Percentiles rank a stretch among this genome's conserved stretches.
Evolutionary conservation across 1,140 invertebrate genomes (phyloP).

Genomic region (Meloidogyne hapla): DNA sequence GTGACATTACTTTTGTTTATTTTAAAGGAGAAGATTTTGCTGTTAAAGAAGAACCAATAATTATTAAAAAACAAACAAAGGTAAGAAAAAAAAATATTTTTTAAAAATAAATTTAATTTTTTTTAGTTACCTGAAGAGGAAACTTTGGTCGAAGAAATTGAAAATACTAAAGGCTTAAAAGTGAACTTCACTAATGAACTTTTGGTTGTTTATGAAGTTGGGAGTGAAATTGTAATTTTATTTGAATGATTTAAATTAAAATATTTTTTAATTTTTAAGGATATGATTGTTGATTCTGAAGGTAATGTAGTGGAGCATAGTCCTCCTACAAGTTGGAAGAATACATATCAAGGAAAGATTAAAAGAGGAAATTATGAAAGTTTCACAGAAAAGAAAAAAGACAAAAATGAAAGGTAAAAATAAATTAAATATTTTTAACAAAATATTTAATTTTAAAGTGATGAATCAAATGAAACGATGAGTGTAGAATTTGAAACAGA

Average conservation of each 20-base stretch:
- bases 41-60: neutral
- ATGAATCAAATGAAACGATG: neutral
- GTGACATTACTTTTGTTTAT: neutral
- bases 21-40: neutral
- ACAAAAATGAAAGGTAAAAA: neutral
- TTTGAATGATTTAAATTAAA: neutral
- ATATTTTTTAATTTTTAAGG: neutral
- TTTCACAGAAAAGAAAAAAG: neutral
- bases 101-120: neutral
- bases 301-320: neutral
- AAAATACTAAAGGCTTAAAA: neutral
- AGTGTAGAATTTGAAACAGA: neutral
- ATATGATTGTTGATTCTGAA: neutral
- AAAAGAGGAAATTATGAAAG: conserved; percentile 6
- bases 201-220: neutral
- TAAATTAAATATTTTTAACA: neutral
- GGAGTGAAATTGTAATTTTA: neutral
- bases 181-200: neutral
- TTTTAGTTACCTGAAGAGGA: conserved; percentile 1
- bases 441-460: neutral
- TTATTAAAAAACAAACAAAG: neutral
- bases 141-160: neutral
- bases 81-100: neutral
- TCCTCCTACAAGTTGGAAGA: neutral
- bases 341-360: conserved; percentile 1